Base-by-base conservation (phyloP, 2,888 invertebrate species). In the Watsonalla binaria region DNA sequence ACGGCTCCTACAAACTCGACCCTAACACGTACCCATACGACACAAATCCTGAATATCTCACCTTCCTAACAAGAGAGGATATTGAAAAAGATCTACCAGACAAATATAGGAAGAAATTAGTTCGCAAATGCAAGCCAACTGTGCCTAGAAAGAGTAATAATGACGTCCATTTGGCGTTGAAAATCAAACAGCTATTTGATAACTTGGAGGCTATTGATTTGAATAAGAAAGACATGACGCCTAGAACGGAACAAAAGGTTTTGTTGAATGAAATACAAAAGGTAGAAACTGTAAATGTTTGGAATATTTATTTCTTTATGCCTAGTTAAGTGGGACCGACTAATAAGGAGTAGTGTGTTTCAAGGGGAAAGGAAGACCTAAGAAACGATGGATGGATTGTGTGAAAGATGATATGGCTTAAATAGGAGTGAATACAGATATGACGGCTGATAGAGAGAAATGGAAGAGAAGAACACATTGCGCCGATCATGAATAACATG, bases 191-290 rank as follows among this genome's bases (percentile, higher is more conserved):
- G 56, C 54, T 87, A 58, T 88, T 87, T 65, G 85, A 86, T 45
- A 87, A 82, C 62, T 72, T 90, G 57, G 89, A 90, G 56, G 80
- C 84, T 0, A 85, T 90, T 5, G 86, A 90, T 62, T 63, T 87
- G 59, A 84, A 84, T 56, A 78, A 75, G 24, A 78, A 78, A 0
- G 72, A 74, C 0, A 80, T 89, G 78, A 86, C 92, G 13, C 92
- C 93, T 0, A 81, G 91, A 54, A 84, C 90, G 0, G 92, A 93
- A 63, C 92, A 93, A 68, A 90, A 87, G 63, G 76, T 89, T 50
- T 78, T 93, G 6, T 70, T 91, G 56, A 84, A 82, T 57, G 93
- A 94, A 74, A 93, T 94, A 64, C 90, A 92, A 64, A 92, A 92
- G 90, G 94, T 93, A 69, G 56, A 47, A 47, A 11, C 39, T 45